phyloP scores from a whole-genome alignment of 2,797 vertebrate genomes.

The Megalops cyprinoides region DNA sequence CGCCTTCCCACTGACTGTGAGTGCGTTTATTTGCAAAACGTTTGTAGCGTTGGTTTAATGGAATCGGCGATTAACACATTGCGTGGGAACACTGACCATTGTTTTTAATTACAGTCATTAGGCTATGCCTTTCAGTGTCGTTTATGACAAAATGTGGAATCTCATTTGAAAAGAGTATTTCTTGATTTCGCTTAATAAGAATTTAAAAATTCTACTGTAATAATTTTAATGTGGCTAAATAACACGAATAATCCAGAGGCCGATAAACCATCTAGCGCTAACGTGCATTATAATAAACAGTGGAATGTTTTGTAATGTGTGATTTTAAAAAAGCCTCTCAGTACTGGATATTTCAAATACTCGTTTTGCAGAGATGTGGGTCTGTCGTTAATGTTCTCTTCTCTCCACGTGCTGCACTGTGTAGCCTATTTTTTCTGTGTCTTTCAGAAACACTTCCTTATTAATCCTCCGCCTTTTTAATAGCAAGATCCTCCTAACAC shows the following conservation, averaged over 20 bases:
- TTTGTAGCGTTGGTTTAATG: constrained; percentile 51
- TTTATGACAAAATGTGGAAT: too few relatives aligned
- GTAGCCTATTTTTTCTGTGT: not conserved
- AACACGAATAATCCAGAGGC: too few relatives aligned
- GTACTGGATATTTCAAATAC: not conserved
- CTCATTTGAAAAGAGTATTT: too few relatives aligned
- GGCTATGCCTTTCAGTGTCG: too few relatives aligned
- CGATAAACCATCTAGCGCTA: too few relatives aligned
- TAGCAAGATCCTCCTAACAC: constrained; percentile 40
- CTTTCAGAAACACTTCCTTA: constrained; percentile 26
- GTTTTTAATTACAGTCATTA: constrained; percentile 63
- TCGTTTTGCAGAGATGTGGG: not conserved
- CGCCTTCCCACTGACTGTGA: not conserved
- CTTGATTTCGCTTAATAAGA: too few relatives aligned
- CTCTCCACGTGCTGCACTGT: not conserved
- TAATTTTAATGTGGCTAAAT: too few relatives aligned
- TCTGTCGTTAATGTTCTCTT: not conserved
- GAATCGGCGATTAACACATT: constrained; percentile 57
- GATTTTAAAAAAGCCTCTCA: too few relatives aligned
- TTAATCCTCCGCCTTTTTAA: constrained; percentile 32
- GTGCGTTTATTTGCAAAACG: constrained; percentile 56
- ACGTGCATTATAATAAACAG: too few relatives aligned
- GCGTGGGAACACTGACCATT: constrained; percentile 48
- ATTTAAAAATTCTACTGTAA: too few relatives aligned
- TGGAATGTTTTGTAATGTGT: too few relatives aligned